These are phyloP conservation scores for Equus quagga DNA, from an alignment of 2,113 vertebrate genomes.

Conservation along the genomic window DNA sequence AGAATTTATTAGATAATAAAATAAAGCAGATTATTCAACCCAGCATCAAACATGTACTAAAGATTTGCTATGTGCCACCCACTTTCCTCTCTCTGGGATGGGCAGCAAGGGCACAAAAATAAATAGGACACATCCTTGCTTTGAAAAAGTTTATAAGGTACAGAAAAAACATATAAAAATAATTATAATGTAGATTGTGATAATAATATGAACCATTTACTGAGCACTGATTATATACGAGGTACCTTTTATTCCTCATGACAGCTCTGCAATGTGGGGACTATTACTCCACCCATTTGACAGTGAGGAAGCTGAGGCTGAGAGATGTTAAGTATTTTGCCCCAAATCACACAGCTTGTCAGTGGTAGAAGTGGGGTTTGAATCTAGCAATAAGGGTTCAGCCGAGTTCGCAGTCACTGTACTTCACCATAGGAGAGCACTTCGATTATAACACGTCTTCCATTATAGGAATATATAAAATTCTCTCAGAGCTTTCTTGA, in stretches of 20 bases:
- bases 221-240: neutral
- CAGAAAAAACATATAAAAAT: neutral
- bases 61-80: neutral
- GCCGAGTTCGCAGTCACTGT: neutral
- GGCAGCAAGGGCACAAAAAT: neutral
- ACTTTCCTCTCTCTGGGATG: neutral
- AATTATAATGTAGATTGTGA: neutral
- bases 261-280: neutral
- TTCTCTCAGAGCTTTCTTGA: neutral
- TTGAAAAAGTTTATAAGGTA: slow-evolving; percentile 34
- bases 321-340: neutral
- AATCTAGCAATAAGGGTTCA: neutral
- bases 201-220: neutral
- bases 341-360: neutral
- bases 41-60: neutral
- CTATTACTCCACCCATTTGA: neutral
- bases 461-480: neutral
- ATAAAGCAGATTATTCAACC: neutral
- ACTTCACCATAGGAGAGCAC: neutral
- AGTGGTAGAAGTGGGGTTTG: neutral
- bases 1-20: slow-evolving; percentile 22
- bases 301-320: neutral
- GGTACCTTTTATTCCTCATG: neutral
- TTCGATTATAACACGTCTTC: neutral
- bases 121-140: neutral